Base-by-base conservation (phyloP, 2,888 invertebrate species). In the Phasia obesa region DNA sequence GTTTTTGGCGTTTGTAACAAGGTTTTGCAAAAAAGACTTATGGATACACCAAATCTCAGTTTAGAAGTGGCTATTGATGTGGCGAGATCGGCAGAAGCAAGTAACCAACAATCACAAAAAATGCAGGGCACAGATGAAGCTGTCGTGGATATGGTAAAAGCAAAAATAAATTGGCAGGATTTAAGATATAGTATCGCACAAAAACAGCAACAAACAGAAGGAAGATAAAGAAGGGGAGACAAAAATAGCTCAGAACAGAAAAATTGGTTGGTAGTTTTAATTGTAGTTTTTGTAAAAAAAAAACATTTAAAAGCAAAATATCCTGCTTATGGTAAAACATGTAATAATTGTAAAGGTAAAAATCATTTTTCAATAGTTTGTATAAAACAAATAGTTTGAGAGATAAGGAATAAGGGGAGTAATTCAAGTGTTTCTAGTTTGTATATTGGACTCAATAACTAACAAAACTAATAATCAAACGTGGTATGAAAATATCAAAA, bases 1-100 rank as follows among this genome's bases (percentile, higher is more conserved):
- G 80, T 85, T 4, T 57, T 81, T 42, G 85, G 85, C 13, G 19
- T 49, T n/a, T 55, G 53, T 55, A 31, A 27, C 1, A 55, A 55
- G 2, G 17, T n/a, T 6, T 44, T 47, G 15, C 47, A 47, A 27
- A 65, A 44, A 65, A 55, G 17, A n/a, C 17, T 55, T 3, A 27
- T 55, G 55, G 55, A 55, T 17, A 53, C 23, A 11, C 23, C 4
- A 15, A 53, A 53, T 15, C 21, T 64, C 35, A 44, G 17, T 44
- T 44, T 44, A 44, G 44, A 44, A 17, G 49, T 49, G 21, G 57
- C 31, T 15, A 55, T 55, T 15, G 55, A 55, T 55, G 23, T 27
- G 27, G 31, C 57, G 3, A n/a, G 27, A 31, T 57, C 57, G 17
- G 57, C 57, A 6, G 31, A 35, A 17, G 31, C 57, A 6, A 35